These are phyloP conservation scores for Passerculus sandwichensis DNA, from an alignment of 2,797 vertebrate genomes.

Conservation along the genomic window DNA sequence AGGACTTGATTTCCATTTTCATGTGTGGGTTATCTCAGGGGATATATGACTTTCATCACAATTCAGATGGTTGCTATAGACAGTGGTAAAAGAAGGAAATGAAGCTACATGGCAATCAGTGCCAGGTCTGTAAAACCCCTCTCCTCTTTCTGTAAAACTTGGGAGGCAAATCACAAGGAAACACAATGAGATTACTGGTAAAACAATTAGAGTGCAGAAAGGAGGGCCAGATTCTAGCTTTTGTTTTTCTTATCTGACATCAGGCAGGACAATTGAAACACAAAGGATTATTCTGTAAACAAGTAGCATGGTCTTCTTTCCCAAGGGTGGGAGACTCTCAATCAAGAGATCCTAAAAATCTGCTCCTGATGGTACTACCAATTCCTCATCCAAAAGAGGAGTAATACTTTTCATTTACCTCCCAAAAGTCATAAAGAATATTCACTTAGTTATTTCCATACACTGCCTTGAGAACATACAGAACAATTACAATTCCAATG, in stretches of 20 bases:
- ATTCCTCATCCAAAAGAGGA: not conserved
- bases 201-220: not conserved
- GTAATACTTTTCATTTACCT: not conserved
- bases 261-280: not conserved
- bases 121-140: not conserved
- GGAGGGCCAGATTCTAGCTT: not conserved
- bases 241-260: not conserved
- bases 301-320: not conserved
- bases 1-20: not conserved
- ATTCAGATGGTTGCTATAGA: not conserved
- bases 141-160: not conserved
- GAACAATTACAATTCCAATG: not conserved
- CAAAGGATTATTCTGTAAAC: not conserved
- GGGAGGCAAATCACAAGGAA: not conserved
- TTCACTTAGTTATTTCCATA: not conserved
- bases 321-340: not conserved
- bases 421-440: not conserved
- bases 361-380: not conserved
- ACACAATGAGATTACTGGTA: not conserved
- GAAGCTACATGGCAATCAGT: not conserved
- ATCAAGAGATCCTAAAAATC: not conserved
- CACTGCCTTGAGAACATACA: not conserved
- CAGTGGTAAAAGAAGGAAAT: not conserved
- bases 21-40: accelerated
- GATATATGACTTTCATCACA: not conserved